Base-by-base conservation (phyloP, 2,888 invertebrate species). In the Agrotis segetum region DNA sequence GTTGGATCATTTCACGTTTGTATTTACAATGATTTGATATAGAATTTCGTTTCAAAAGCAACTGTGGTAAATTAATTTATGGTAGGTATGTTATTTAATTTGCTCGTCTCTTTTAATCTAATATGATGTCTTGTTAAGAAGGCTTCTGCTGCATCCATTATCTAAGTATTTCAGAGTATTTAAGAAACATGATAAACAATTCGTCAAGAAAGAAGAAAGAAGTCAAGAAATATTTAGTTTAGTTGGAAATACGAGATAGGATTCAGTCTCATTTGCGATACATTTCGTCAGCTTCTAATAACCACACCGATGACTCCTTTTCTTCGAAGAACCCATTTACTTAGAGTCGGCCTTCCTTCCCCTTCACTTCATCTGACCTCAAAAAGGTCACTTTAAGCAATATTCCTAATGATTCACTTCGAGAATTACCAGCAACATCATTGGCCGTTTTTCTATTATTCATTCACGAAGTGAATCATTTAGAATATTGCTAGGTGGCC, bases 1-100 rank as follows among this genome's bases (percentile, higher is more conserved):
- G 64, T 62, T 76, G 40, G 14, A 64, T 80, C 7, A 60, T 65
- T 65, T 68, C 34, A 59, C 13, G 24, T 52, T 49, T 62, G 46
- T 49, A 34, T 44, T 59, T 55, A 50, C n/a, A 49, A 77, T 70
- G 58, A 58, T 70, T 53, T 59, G 21, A n/a, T 59, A 14, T n/a
- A 55, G n/a, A n/a, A 60, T 44, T 78, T 21, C 6, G 13, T 72
- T 40, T 47, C 13, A 40, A 74, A 73, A 24, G 4, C 1, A 72
- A n/a, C 19, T 44, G 5, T 29, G 19, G 2, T 40, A 5, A 47
- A 17, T 19, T 29, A 29, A 46, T 19, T 9, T 49, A n/a, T 40
- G n/a, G n/a, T 52, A 21, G 52, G 29, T 34, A n/a, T 13, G 3
- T 66, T 19, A 13, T 56, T 19, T 5, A 6, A 29, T 62, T 24